phyloP scores from a whole-genome alignment of 2,113 vertebrate genomes.

The Corythornis madagascariensis region DNA sequence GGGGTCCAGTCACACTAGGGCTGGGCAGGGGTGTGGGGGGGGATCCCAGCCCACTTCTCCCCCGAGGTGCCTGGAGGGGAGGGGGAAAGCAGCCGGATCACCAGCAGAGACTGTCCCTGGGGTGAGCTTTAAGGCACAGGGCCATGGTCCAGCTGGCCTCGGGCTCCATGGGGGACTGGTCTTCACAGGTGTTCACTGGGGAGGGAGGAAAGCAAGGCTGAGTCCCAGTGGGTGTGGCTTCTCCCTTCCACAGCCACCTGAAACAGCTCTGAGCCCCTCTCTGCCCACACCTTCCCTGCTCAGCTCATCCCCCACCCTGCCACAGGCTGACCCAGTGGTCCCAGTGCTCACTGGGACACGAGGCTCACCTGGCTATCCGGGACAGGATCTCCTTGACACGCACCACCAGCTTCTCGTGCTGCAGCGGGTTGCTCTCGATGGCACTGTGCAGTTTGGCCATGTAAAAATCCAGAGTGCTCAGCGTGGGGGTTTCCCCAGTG shows the following conservation, averaged over 20 bases:
- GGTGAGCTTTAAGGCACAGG: conserved; percentile 2
- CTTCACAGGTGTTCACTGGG: conserved; percentile 63
- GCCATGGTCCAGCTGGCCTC: not conserved
- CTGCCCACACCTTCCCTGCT: not conserved
- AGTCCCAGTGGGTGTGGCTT: not conserved
- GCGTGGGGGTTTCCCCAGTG: conserved; percentile 90
- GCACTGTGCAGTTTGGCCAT: conserved; percentile 90
- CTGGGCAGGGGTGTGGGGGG: not conserved
- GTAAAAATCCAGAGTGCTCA: conserved; percentile 92
- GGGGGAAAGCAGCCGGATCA: not conserved
- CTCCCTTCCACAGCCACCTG: not conserved
- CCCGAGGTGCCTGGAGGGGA: not conserved
- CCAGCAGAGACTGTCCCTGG: not conserved
- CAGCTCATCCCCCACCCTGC: not conserved
- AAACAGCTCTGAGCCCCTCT: not conserved
- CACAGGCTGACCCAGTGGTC: rapidly evolving
- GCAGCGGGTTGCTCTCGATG: conserved; percentile 89
- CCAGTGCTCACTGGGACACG: rapidly evolving
- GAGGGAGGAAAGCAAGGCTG: not conserved
- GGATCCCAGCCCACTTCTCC: not conserved
- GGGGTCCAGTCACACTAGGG: not conserved
- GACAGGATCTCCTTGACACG: conserved; percentile 92
- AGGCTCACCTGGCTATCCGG: conserved; percentile 89
- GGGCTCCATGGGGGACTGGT: not conserved
- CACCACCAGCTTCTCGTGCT: conserved; percentile 86